Conservation (phyloP, 1,140 invertebrate genomes). For the Neodiprion pinetum region DNA sequence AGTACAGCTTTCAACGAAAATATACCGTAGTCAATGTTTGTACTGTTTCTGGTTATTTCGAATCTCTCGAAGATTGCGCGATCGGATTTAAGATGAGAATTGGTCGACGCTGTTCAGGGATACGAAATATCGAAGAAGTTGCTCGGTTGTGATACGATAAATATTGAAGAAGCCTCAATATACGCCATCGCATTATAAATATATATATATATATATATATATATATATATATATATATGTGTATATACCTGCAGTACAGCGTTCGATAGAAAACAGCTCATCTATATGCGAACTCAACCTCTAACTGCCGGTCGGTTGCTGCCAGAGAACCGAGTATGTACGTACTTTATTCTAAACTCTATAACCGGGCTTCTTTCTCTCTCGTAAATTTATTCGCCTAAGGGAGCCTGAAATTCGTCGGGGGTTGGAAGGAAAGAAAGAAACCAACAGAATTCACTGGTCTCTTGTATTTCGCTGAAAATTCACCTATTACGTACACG, state of each 20-base stretch:
- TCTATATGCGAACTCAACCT: constrained; percentile 5
- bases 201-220: too few species aligned
- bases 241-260: neutral
- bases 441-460: neutral
- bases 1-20: too few species aligned
- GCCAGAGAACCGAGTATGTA: neutral
- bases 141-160: neutral
- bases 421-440: too few species aligned
- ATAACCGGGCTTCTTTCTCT: neutral
- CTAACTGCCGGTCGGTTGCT: neutral
- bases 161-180: neutral
- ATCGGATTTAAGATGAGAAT: neutral
- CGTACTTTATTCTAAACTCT: neutral
- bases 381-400: neutral
- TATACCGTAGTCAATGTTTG: neutral
- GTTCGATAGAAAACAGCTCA: neutral
- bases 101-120: neutral
- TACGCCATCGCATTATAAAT: too few species aligned
- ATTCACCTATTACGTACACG: neutral
- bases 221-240: too few species aligned
- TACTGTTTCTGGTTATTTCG: neutral
- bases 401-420: neutral
- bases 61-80: neutral
- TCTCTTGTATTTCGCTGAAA: neutral
- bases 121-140: neutral